Evolutionary conservation across 1,140 invertebrate genomes (phyloP), one percentile per base, ranked within the genome.

Genomic region (Berghia stephanieae): DNA sequence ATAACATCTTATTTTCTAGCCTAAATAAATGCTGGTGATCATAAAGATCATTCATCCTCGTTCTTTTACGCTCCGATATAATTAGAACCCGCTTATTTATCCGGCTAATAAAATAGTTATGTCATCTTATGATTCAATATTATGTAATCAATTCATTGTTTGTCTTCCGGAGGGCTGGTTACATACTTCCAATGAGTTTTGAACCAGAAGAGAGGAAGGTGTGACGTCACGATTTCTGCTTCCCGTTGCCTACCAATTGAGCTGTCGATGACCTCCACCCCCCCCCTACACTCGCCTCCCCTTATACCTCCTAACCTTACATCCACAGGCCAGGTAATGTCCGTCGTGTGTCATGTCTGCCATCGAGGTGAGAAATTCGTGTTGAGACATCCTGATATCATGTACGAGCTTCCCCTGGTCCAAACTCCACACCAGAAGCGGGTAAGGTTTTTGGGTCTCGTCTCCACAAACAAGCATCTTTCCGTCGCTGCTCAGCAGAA

Each of bases 391-490:
- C 60, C 95, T 90, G 72, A 96, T 90, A 90, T 96, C 95, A 85
- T 96, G 96, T 6, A 96, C 89, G 67, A 96, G 88, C 88, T 96
- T 96, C 27, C 94, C 91, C 31, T 94, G 94, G 38, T 93, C 92
- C 71, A 96, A 89, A 85, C 95, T 94, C 95, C 95, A 96, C 8
- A 96, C 95, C 16, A 96, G 92, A 78, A 96, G 90, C 0, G 95
- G 95, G 87, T 95, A 96, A 6, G 95, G 95, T 88, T 96, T 96
- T 89, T 96, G 95, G 0, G 95, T 96, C 90, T 96, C 95, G 88
- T 96, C 95, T 3, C 95, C 95, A 87, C 95, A 96, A 8, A 96
- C 95, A 76, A 96, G 91, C 40, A 96, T 92, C 92, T 94, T 88
- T 87, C 95, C 95, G 90, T 96, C 95, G 52, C 94, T 94, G 57